Evolutionary conservation across 2,797 vertebrate genomes (phyloP).

Genomic region (Erethizon dorsatum): DNA sequence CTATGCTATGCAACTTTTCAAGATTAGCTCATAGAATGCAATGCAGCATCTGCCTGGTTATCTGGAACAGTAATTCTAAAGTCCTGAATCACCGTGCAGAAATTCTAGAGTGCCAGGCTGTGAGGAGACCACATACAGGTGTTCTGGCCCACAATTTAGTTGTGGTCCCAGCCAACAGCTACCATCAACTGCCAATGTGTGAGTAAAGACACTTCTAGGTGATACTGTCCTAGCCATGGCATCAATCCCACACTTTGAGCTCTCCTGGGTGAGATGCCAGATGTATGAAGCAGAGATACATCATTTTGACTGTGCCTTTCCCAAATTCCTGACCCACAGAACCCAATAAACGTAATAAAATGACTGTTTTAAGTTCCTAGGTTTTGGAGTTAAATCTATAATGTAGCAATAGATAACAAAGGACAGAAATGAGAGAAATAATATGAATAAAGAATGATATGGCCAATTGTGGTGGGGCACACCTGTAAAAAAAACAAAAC

Average conservation of each 20-base stretch:
- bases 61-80: background rate
- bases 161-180: background rate
- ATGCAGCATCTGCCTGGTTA: background rate
- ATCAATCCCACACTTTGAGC: background rate
- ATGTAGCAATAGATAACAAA: background rate
- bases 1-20: background rate
- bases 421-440: background rate
- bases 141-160: background rate
- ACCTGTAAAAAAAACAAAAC: background rate
- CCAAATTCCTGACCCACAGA: background rate
- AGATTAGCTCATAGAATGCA: background rate
- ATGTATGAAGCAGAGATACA: fast-evolving
- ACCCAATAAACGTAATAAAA: background rate
- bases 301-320: background rate
- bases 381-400: background rate
- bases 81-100: background rate
- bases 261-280: background rate
- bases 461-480: background rate
- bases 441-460: background rate
- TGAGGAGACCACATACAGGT: background rate
- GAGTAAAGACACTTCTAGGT: background rate
- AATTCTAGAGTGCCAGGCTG: background rate
- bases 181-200: background rate
- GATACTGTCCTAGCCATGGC: background rate
- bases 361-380: background rate